Evolutionary conservation across 2,113 vertebrate species (phyloP).

Genomic region (Peromyscus polionotus): DNA sequence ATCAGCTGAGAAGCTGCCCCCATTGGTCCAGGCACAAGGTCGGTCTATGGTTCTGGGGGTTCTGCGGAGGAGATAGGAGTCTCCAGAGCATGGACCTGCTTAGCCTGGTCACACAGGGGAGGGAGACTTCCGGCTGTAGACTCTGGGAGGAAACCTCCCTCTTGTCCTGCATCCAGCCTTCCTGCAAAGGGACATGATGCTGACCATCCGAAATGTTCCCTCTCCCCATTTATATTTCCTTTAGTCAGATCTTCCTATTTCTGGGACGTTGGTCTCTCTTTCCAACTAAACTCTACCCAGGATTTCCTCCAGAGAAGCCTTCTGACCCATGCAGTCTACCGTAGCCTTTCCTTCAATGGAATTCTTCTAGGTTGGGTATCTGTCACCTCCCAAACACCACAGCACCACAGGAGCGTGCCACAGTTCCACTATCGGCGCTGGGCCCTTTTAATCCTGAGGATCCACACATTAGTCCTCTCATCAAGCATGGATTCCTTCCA

Average conservation of each 20-base stretch:
- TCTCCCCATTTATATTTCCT: background rate
- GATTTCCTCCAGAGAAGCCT: background rate
- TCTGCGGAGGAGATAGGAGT: background rate
- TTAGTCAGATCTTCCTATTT: background rate
- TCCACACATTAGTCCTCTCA: background rate
- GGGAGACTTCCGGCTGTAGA: too few relatives aligned
- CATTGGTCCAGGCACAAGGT: background rate
- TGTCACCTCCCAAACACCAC: too few relatives aligned
- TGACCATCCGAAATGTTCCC: background rate
- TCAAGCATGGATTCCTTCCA: background rate
- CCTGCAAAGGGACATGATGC: background rate
- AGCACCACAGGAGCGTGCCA: rapidly evolving
- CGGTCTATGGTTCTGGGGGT: background rate
- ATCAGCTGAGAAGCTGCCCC: background rate
- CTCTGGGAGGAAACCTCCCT: too few relatives aligned
- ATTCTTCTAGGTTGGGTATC: rapidly evolving
- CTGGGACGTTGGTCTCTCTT: rapidly evolving
- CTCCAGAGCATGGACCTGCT: background rate
- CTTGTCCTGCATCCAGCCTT: rapidly evolving
- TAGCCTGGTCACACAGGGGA: background rate
- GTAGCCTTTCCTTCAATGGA: rapidly evolving
- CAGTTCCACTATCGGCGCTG: rapidly evolving
- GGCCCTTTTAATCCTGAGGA: background rate
- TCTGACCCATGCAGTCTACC: background rate
- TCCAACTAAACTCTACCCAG: background rate